These are phyloP conservation scores for Calephelis nemesis DNA, from an alignment of 1,140 invertebrate species.

Conservation along the genomic window DNA sequence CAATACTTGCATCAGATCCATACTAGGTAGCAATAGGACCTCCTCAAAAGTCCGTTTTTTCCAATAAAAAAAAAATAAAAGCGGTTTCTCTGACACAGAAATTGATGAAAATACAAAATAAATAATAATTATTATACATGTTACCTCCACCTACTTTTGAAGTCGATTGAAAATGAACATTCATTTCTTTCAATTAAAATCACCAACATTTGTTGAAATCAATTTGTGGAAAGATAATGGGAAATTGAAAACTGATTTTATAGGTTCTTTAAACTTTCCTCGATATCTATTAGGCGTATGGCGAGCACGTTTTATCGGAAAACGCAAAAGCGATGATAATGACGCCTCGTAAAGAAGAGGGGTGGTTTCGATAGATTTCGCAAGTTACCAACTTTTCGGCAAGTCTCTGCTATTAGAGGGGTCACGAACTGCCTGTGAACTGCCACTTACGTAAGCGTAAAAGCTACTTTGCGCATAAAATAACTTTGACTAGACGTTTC, in stretches of 20 bases:
- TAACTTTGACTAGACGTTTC: slow-evolving; percentile 14
- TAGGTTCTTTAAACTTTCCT: slow-evolving; percentile 57
- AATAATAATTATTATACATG: too few relatives aligned
- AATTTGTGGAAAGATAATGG: slow-evolving; percentile 21
- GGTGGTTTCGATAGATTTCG: slow-evolving; percentile 66
- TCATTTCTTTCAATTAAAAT: not conserved
- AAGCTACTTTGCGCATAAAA: slow-evolving; percentile 16
- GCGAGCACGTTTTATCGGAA: slow-evolving; percentile 69
- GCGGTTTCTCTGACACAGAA: too few relatives aligned
- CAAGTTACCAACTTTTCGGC: slow-evolving; percentile 72
- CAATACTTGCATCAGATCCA: too few relatives aligned
- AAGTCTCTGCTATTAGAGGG: slow-evolving; percentile 60
- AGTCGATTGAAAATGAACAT: too few relatives aligned
- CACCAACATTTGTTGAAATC: not conserved
- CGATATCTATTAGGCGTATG: slow-evolving; percentile 64
- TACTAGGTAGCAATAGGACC: too few relatives aligned
- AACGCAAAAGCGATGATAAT: slow-evolving; percentile 73
- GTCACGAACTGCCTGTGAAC: slow-evolving; percentile 47
- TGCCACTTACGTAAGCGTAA: slow-evolving; percentile 33
- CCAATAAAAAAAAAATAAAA: too few relatives aligned
- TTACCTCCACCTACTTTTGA: too few relatives aligned
- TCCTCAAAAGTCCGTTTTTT: too few relatives aligned
- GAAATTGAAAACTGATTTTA: slow-evolving; percentile 65
- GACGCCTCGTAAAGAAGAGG: slow-evolving; percentile 68
- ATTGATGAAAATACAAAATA: too few relatives aligned